Evolutionary conservation across 1,140 invertebrate genomes (phyloP).

Genomic region (Zaprionus kolodkinae): DNA sequence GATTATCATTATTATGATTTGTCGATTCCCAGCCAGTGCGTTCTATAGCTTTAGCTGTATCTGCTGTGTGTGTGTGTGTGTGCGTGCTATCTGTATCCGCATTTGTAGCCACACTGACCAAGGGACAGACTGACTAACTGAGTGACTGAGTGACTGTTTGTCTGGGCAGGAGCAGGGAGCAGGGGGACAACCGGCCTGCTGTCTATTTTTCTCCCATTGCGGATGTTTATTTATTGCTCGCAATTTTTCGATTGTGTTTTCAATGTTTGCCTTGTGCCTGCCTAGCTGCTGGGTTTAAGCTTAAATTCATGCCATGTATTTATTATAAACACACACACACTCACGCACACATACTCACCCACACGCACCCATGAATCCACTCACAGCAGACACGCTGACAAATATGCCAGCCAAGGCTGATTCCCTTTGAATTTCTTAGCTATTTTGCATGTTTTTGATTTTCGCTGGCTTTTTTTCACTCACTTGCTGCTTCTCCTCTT

Average conservation of each 20-base stretch:
- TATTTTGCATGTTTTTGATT: slow-evolving; percentile 77
- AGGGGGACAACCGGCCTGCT: slow-evolving; percentile 1
- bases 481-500: slow-evolving; percentile 7
- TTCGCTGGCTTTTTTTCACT: slow-evolving; percentile 25
- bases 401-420: slow-evolving; percentile 44
- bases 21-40: slow-evolving; percentile 35
- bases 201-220: slow-evolving; percentile 21
- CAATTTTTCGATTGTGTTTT: slow-evolving; percentile 42
- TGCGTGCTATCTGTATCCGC: background rate
- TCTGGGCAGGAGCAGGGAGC: background rate
- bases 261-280: slow-evolving; percentile 5
- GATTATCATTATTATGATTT: slow-evolving; percentile 56
- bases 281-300: slow-evolving; percentile 27
- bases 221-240: slow-evolving; percentile 64
- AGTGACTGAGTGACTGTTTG: slow-evolving; percentile 22
- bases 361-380: slow-evolving; percentile 23
- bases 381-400: slow-evolving; percentile 49
- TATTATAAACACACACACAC: slow-evolving; percentile 45
- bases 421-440: slow-evolving; percentile 43
- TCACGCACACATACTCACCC: background rate
- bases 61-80: background rate
- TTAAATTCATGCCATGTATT: slow-evolving; percentile 53
- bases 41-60: slow-evolving; percentile 8
- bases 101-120: slow-evolving; percentile 6
- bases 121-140: background rate